Evolutionary conservation across 2,113 vertebrate genomes (phyloP), one percentile per base, ranked within the genome.

Genomic region (Nestor notabilis): DNA sequence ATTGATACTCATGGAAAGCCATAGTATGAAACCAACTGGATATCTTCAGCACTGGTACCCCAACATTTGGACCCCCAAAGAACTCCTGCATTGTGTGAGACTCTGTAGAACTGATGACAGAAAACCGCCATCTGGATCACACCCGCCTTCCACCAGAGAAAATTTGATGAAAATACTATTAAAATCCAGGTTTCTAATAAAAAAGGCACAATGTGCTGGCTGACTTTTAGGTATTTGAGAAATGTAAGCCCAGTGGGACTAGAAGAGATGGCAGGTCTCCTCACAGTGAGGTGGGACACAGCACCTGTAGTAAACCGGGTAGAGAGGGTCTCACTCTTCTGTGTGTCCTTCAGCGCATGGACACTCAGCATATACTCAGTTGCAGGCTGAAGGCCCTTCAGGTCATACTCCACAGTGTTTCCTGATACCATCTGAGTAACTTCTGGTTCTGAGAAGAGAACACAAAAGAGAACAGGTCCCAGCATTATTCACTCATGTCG

Each of bases 231-330:
- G 10, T 58, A 27, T 13, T 19, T 9, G 20, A 63, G 82, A 83
- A 47, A 3, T 0, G 3, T 11, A 13, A 70, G 24, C 33, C 39
- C 20, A 53, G n/a, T 4, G 31, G 31, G 25, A 16, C 13, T 10
- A 31, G 46, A 47, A 27, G 60, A 53, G 74, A 14, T 19, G 47
- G n/a, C 16, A 76, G 47, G 35, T 25, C 11, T 61, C 58, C 46
- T 35, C 2, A 3, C 14, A 31, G 12, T 13, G 28, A 39, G 53
- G 24, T 10, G 20, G 39, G 20, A 52, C 18, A 9, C 0, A 13
- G 91, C 95, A 99, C 99, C 99, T 75, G 99, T 99, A 50, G 98
- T 99, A 76, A 99, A 99, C 80, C 94, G 98, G 1, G 99, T 99
- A 15, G 98, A 98, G 15, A 99, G 98, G 56, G 96, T 95, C 4